These are phyloP conservation scores for Carterocephalus palaemon DNA, from an alignment of 2,888 invertebrate genomes.

Conservation along the genomic window DNA sequence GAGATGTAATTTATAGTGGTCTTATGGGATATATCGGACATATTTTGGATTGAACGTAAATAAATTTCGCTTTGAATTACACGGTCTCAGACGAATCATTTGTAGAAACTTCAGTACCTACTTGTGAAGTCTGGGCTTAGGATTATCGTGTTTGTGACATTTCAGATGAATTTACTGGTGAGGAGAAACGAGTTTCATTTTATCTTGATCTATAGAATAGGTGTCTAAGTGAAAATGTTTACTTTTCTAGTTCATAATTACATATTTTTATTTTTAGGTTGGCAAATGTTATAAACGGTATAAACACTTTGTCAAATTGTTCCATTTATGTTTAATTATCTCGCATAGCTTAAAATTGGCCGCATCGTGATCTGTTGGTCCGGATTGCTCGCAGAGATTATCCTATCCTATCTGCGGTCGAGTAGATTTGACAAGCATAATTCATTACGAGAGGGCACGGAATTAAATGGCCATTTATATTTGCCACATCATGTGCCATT, in stretches of 20 bases:
- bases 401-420: conserved; percentile 4
- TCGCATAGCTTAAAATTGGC: conserved; percentile 1
- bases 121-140: conserved; percentile 18
- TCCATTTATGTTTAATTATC: not conserved
- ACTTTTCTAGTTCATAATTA: no score
- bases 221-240: no score
- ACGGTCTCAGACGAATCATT: conserved; percentile 21
- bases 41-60: conserved; percentile 31
- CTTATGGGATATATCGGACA: conserved; percentile 39
- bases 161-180: conserved; percentile 14
- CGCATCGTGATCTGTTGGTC: not conserved
- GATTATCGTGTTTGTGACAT: conserved; percentile 21
- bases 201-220: no score
- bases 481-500: conserved; percentile 54
- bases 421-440: conserved; percentile 13
- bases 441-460: conserved; percentile 13
- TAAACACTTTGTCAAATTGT: no score
- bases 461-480: conserved; percentile 34
- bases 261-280: no score
- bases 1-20: conserved; percentile 47
- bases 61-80: conserved; percentile 24
- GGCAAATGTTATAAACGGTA: no score
- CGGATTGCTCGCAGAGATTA: conserved; percentile 9
- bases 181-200: not conserved
- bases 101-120: conserved; percentile 17